Percentiles rank a stretch among this genome's conserved stretches.
phyloP scores from a whole-genome alignment of 2,888 invertebrate genomes.

The Allolobophora icterica region DNA sequence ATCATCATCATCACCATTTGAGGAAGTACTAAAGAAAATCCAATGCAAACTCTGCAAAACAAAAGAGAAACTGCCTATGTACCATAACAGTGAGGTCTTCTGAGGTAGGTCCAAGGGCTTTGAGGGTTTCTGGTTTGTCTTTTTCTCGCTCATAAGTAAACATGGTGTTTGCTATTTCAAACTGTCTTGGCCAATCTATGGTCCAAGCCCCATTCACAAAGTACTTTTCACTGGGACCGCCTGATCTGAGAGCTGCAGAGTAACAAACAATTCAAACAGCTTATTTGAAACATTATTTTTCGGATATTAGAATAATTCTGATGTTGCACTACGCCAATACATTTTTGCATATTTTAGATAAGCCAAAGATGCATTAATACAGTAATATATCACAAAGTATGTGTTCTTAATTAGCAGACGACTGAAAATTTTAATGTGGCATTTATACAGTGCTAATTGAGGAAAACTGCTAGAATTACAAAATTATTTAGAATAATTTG shows the following conservation, averaged over 20 bases:
- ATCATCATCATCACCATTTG: not conserved
- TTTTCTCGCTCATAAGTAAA: constrained; percentile 59
- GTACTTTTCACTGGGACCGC: constrained; percentile 51
- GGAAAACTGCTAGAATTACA: not conserved
- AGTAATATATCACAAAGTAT: not conserved
- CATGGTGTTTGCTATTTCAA: constrained; percentile 60
- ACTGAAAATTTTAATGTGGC: not conserved
- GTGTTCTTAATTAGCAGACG: not conserved
- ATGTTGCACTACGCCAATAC: not conserved
- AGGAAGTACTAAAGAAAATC: not conserved
- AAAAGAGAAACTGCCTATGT: constrained; percentile 34
- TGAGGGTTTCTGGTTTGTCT: constrained; percentile 55
- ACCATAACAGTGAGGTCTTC: constrained; percentile 62
- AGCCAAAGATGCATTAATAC: not conserved
- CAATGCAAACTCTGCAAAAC: not conserved
- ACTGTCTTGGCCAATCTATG: constrained; percentile 63
- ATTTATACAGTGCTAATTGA: not conserved
- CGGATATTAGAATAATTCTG: not conserved
- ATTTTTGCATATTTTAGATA: not conserved
- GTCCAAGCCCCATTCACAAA: constrained; percentile 64
- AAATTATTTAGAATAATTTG: no score
- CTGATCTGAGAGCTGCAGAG: constrained; percentile 56
- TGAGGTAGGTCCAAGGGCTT: constrained; percentile 58
- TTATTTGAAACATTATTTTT: not conserved
- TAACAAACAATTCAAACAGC: not conserved